These are phyloP conservation scores for Octodon degus DNA, from an alignment of 2,113 vertebrate species.

Conservation along the genomic window DNA sequence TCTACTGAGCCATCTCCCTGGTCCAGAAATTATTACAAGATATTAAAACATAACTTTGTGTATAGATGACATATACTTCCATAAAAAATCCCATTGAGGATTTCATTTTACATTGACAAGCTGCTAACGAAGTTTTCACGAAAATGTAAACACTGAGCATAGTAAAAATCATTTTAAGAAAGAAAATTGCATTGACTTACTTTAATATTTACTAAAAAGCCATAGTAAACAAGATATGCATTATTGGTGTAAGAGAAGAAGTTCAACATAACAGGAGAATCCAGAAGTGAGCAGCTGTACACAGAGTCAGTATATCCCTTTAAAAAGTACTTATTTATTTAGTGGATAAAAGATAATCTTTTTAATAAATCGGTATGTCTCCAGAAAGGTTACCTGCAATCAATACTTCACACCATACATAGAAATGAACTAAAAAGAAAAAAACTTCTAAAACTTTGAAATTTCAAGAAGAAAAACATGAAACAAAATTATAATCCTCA, in stretches of 20 bases:
- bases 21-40: not conserved
- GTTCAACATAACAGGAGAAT: not conserved
- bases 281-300: not conserved
- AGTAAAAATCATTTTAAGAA: not conserved
- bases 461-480: slow-evolving; percentile 10
- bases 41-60: not conserved
- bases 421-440: not conserved
- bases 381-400: not conserved
- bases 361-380: not conserved
- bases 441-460: not conserved
- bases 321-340: not conserved
- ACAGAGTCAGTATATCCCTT: not conserved
- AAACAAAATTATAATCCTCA: not conserved
- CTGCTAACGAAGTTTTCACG: not conserved
- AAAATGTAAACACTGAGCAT: not conserved
- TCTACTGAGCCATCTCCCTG: too few species aligned
- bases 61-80: not conserved
- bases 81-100: not conserved
- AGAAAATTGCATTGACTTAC: not conserved
- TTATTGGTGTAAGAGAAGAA: not conserved
- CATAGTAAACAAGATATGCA: not conserved
- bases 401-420: not conserved
- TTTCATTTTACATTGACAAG: not conserved
- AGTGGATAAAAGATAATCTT: not conserved
- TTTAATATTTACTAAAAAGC: not conserved